These are phyloP conservation scores for Kradibia gibbosae DNA, from an alignment of 1,140 invertebrate genomes.

Conservation along the genomic window DNA sequence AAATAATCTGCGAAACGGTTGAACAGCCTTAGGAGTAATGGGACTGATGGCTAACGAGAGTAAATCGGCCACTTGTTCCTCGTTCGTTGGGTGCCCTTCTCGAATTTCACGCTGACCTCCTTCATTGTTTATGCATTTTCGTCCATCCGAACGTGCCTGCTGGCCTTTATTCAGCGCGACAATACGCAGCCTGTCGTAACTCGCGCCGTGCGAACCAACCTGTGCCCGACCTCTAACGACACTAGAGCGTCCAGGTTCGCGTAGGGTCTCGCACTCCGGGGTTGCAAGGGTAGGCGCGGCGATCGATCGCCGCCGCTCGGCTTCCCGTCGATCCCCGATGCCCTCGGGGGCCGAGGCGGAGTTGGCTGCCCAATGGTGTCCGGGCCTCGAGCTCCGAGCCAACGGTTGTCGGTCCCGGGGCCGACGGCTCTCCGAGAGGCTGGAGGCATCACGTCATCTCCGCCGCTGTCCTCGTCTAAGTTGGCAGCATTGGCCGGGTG, in stretches of 20 bases:
- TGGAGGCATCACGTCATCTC: too few species aligned
- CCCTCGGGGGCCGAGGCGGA: not conserved
- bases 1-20: not conserved
- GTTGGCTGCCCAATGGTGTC: not conserved
- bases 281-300: not conserved
- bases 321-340: not conserved
- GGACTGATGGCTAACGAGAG: not conserved
- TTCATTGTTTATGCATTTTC: not conserved
- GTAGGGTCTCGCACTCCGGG: too few species aligned
- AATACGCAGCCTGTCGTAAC: too few species aligned
- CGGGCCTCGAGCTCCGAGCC: not conserved
- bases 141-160: not conserved
- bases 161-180: not conserved
- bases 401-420: not conserved
- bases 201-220: too few species aligned
- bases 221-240: too few species aligned
- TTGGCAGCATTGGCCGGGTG: slow-evolving; percentile 17
- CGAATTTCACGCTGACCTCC: not conserved
- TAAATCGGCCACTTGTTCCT: not conserved
- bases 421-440: not conserved
- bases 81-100: not conserved
- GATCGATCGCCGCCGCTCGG: not conserved
- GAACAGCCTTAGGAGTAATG: not conserved
- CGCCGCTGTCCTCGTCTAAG: not conserved
- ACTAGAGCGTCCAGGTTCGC: too few species aligned